These are phyloP conservation scores for Thecophora atra DNA, from an alignment of 2,888 invertebrate species.

Conservation along the genomic window DNA sequence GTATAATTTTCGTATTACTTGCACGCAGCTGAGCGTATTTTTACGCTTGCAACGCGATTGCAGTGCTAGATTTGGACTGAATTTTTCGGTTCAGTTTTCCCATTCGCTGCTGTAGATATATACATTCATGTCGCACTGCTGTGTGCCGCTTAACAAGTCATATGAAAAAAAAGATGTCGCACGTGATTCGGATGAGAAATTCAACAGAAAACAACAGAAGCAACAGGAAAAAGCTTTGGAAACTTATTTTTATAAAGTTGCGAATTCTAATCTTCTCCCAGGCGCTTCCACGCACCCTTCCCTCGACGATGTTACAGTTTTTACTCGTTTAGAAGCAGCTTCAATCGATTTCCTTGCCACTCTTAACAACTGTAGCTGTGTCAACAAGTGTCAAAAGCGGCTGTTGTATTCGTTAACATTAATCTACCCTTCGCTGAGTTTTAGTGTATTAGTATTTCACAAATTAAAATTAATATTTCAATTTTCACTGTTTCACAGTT, in stretches of 20 bases:
- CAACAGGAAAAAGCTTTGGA: background rate
- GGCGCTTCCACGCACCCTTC: background rate
- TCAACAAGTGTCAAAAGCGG: too few relatives aligned
- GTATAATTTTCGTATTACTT: too few relatives aligned
- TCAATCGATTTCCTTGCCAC: conserved; percentile 16
- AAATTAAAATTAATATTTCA: too few relatives aligned
- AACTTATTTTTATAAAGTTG: conserved; percentile 29
- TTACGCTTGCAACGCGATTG: conserved; percentile 4
- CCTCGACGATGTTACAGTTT: background rate
- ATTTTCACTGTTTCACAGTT: too few relatives aligned
- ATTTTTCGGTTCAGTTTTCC: background rate
- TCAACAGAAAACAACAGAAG: conserved; percentile 38
- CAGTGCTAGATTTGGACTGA: background rate
- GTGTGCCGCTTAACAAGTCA: conserved; percentile 50
- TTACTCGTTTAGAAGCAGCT: conserved; percentile 16
- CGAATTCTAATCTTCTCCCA: background rate
- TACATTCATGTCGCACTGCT: background rate
- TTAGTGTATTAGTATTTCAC: too few relatives aligned
- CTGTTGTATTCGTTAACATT: conserved; percentile 9
- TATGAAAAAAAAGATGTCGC: conserved; percentile 63
- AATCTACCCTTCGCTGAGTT: too few relatives aligned
- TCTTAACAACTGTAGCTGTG: too few relatives aligned
- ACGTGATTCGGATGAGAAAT: too few relatives aligned
- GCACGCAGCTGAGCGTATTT: conserved; percentile 21
- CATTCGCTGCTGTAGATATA: background rate